phyloP scores from a whole-genome alignment of 1,140 invertebrate species.

The Pemphigus obesinymphae region DNA sequence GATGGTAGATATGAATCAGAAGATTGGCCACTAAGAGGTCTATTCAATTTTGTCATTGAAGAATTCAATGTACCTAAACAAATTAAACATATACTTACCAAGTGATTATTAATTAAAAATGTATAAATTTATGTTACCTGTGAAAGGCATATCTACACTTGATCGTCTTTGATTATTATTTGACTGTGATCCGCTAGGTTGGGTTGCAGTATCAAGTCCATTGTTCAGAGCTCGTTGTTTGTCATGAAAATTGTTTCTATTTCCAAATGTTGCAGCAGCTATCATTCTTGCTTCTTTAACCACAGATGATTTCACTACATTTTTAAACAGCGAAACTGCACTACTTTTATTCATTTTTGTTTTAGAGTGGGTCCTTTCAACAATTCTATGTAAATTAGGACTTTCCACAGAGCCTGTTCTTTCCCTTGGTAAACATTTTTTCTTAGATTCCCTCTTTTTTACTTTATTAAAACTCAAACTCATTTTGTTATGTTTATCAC shows the following conservation, averaged over 20 bases:
- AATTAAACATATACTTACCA: background rate
- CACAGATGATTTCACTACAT: slow-evolving; percentile 44
- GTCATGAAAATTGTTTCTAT: slow-evolving; percentile 38
- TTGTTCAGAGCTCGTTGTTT: slow-evolving; percentile 43
- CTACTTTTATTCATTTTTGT: slow-evolving; percentile 29
- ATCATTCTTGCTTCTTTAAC: slow-evolving; percentile 47
- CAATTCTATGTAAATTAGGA: slow-evolving; percentile 32
- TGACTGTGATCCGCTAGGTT: slow-evolving; percentile 40
- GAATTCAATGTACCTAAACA: slow-evolving; percentile 30
- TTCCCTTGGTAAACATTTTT: slow-evolving; percentile 54
- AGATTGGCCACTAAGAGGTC: slow-evolving; percentile 19
- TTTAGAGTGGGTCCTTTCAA: slow-evolving; percentile 28
- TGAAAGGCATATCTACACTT: slow-evolving; percentile 39
- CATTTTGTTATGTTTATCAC: slow-evolving; percentile 45
- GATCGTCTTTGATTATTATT: slow-evolving; percentile 32
- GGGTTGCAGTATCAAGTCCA: slow-evolving; percentile 23
- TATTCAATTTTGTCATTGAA: slow-evolving; percentile 30
- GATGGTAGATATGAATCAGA: slow-evolving; percentile 33
- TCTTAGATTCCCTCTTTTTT: slow-evolving; percentile 56
- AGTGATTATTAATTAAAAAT: background rate
- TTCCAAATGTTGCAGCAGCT: slow-evolving; percentile 42
- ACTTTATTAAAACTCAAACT: slow-evolving; percentile 45
- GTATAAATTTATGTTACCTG: slow-evolving; percentile 31
- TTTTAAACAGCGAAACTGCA: slow-evolving; percentile 45
- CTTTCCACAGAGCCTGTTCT: slow-evolving; percentile 28